A percentile compares a stretch with the other conserved stretches of the same genome.
These are phyloP conservation scores for Matsumurasca onukii DNA, from an alignment of 1,140 invertebrate species.

Conservation along the genomic window DNA sequence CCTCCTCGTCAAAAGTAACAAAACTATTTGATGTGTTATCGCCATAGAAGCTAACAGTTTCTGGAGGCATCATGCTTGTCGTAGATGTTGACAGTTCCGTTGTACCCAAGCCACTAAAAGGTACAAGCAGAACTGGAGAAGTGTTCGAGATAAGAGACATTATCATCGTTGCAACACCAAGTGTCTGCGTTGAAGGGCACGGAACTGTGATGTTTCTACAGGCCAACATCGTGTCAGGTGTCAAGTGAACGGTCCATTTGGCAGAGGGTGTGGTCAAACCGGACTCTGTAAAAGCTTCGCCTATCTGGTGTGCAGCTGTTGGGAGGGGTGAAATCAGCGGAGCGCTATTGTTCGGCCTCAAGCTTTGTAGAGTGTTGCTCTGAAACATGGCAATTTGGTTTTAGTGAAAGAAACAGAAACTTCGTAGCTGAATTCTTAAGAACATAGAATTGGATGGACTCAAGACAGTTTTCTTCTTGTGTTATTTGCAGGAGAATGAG, in stretches of 20 bases:
- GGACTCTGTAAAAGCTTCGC: background rate
- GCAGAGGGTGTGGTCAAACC: background rate
- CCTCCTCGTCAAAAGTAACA: no score
- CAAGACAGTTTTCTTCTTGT: no score
- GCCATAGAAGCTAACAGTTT: no score
- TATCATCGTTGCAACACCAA: background rate
- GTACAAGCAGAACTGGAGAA: constrained; percentile 2
- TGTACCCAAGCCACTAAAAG: no score
- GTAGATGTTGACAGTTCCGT: no score
- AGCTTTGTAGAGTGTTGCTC: background rate
- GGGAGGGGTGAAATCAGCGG: background rate
- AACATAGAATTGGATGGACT: no score
- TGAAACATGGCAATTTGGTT: no score
- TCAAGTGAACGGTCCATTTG: background rate
- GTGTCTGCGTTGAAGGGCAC: background rate
- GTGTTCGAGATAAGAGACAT: background rate
- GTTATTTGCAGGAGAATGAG: no score
- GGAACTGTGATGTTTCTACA: constrained; percentile 16
- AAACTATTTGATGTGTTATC: no score
- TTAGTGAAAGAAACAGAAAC: no score
- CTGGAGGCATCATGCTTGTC: no score
- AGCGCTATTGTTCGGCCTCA: background rate
- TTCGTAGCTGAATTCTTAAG: no score
- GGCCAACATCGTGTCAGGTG: background rate
- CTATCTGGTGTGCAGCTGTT: background rate